Evolutionary conservation across 2,797 vertebrate genomes (phyloP).

Genomic region (Muscicapa striata): DNA sequence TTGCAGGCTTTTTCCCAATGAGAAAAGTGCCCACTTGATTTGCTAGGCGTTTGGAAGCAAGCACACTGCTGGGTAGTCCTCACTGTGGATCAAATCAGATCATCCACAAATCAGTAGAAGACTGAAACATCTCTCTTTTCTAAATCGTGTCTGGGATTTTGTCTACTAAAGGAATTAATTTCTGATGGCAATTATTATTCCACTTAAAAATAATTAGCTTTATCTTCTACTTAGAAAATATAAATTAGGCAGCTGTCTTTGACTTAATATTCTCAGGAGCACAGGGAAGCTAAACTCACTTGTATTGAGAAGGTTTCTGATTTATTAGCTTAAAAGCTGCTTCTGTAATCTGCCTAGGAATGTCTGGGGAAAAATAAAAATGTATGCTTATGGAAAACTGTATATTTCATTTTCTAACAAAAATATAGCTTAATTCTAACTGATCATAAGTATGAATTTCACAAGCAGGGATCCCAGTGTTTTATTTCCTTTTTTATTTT

Average conservation of each 20-base stretch:
- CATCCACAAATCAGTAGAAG: not conserved
- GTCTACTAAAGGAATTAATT: conserved; percentile 33
- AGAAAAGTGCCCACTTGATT: not conserved
- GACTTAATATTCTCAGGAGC: conserved; percentile 18
- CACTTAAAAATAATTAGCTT: conserved; percentile 35
- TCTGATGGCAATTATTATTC: conserved; percentile 19
- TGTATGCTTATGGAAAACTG: not conserved
- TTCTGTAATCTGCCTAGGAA: not conserved
- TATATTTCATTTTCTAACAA: not conserved
- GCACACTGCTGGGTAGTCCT: not conserved
- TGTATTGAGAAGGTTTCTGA: not conserved
- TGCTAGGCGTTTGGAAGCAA: not conserved
- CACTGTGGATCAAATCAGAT: not conserved
- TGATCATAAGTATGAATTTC: conserved; percentile 11
- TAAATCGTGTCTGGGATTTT: not conserved
- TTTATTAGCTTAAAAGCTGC: conserved; percentile 20
- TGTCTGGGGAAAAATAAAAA: not conserved
- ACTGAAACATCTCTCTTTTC: not conserved
- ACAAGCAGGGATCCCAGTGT: not conserved
- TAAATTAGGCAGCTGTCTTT: conserved; percentile 20
- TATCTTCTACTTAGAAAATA: conserved; percentile 42
- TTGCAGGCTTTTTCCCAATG: not conserved
- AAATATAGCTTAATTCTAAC: not conserved
- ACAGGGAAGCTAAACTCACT: not conserved
- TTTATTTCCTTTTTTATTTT: not conserved